Evolutionary conservation across 2,113 vertebrate genomes (phyloP).

Genomic region (Rattus norvegicus): GRCr8 NC_086032.1:102858001-102858500

Average conservation of each 20-base stretch:
- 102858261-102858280: background rate
- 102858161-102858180: accelerated
- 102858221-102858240: background rate
- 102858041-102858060: background rate
- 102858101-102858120: background rate
- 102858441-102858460: constrained; percentile 81
- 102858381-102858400: constrained; percentile 63
- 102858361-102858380: constrained; percentile 23
- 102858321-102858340: background rate
- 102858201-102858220: background rate
- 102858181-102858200: background rate
- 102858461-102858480: constrained; percentile 74
- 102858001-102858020: background rate
- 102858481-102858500: constrained; percentile 74
- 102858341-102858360: constrained; percentile 52
- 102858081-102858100: background rate
- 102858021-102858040: background rate
- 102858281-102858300: background rate
- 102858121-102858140: background rate
- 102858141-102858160: background rate
- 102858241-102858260: background rate
- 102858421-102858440: constrained; percentile 82
- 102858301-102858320: too few relatives aligned
- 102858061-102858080: background rate
- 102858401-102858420: constrained; percentile 77